Base-by-base conservation (phyloP, 1,140 invertebrate genomes). In the Achroia grisella region DNA sequence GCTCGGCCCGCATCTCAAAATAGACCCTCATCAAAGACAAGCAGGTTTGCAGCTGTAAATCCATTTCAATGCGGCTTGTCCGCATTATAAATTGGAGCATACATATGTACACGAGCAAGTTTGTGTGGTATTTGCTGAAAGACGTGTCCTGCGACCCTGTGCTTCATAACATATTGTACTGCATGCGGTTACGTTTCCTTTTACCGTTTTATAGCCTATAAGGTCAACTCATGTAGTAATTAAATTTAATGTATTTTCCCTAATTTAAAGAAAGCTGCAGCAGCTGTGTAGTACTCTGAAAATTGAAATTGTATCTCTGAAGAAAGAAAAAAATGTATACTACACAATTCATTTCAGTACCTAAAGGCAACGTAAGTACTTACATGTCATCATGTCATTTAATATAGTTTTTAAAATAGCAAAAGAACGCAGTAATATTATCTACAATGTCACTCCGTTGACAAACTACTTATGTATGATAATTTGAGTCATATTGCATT, bases 11-110 rank as follows among this genome's bases (percentile, higher is more conserved):
- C 62, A 59, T 77, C 79, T 71, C 56, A 71, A 85, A 85, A 85
- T 85, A 85, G 73, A 78, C 71, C 71, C 77, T 83, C 81, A 85
- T 85, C 81, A 85, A 85, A 85, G 81, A 82, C 81, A 76, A 81
- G 71, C 79, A 85, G 81, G 77, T 80, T 80, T 80, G 77, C 75
- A 81, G 79, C 81, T 81, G 81, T 85, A 85, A 85, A 83, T 83
- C 79, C 75, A 80, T 81, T 83, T 85, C 76, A 81, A 65, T 74
- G 71, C 80, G 68, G 75, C 72, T 74, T 76, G 75, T 81, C 75
- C 66, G 75, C 68, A 72, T 80, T 85, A 83, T 83, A 83, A 83
- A 85, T 83, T 76, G 73, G 70, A 72, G 56, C 64, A 57, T 60
- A 55, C 52, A 49, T 23, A 23, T 70, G 55, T 70, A 65, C 54